A percentile compares a stretch with the other conserved stretches of the same genome.
Conservation (phyloP, 2,888 invertebrate species). For the Harpagoxenus sublaevis region DNA sequence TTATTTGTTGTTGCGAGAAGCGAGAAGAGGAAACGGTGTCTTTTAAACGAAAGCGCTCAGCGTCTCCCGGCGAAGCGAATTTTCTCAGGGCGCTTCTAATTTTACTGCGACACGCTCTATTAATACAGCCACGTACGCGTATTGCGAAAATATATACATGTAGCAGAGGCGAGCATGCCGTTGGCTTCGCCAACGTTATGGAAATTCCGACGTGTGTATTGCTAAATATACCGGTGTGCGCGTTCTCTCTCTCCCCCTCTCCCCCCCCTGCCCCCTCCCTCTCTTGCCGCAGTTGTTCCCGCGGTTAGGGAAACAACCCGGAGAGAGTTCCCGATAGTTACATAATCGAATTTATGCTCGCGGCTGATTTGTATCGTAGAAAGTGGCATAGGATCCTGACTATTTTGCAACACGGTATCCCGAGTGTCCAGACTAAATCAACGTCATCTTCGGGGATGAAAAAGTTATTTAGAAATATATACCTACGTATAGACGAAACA, state of each 20-base stretch:
- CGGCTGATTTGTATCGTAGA: slow-evolving; percentile 32
- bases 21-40: not conserved
- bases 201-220: slow-evolving; percentile 50
- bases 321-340: slow-evolving; percentile 29
- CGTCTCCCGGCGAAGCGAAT: not conserved
- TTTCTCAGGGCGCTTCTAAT: slow-evolving; percentile 46
- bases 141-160: slow-evolving; percentile 28
- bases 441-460: not conserved
- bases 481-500: not conserved
- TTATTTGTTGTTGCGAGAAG: not conserved
- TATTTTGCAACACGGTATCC: slow-evolving; percentile 12
- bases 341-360: slow-evolving; percentile 42
- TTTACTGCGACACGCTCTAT: slow-evolving; percentile 51
- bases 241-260: not conserved
- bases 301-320: slow-evolving; percentile 45
- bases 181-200: slow-evolving; percentile 42
- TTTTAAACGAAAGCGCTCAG: not conserved
- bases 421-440: not conserved
- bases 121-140: slow-evolving; percentile 26
- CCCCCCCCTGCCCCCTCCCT: not conserved
- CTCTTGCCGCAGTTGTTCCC: not conserved
- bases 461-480: not conserved
- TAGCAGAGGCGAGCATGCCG: not conserved
- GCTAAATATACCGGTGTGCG: slow-evolving; percentile 39
- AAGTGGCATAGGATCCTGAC: slow-evolving; percentile 17